Conservation (phyloP, 2,888 invertebrate species). For the Dendrolimus pini region DNA sequence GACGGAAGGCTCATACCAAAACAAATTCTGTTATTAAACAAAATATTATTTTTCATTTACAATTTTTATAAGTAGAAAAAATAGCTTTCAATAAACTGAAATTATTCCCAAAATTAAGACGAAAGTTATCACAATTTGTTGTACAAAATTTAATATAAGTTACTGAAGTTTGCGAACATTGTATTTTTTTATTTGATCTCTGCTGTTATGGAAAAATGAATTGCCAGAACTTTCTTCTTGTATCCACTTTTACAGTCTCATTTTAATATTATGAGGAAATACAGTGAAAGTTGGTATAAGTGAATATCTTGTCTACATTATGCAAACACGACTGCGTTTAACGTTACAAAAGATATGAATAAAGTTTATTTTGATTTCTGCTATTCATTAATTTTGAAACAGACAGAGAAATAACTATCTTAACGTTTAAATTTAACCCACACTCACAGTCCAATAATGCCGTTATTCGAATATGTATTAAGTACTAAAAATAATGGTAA, state of each 20-base stretch:
- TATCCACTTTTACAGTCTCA: not conserved
- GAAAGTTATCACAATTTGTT: slow-evolving; percentile 30
- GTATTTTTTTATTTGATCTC: slow-evolving; percentile 37
- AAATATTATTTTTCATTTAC: slow-evolving; percentile 16
- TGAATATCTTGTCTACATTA: not conserved
- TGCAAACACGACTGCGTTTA: not conserved
- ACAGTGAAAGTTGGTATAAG: not conserved
- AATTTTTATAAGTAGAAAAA: slow-evolving; percentile 4
- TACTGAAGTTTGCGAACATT: slow-evolving; percentile 33
- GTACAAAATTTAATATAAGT: slow-evolving; percentile 28
- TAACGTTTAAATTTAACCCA: no score
- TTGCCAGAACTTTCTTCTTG: slow-evolving; percentile 9
- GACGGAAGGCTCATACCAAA: no score
- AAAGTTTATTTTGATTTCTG: not conserved
- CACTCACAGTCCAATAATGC: no score
- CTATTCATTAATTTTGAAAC: not conserved
- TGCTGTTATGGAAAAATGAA: slow-evolving; percentile 23
- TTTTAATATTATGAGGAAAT: not conserved
- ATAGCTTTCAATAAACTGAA: slow-evolving; percentile 20
- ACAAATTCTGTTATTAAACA: slow-evolving; percentile 19
- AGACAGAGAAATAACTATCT: no score
- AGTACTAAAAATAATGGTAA: no score
- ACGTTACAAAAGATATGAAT: not conserved
- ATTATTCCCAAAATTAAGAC: slow-evolving; percentile 24
- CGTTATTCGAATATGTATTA: no score